Base-by-base conservation (phyloP, 1,140 invertebrate genomes). In the Pseudomyrmex cubaensis region DNA sequence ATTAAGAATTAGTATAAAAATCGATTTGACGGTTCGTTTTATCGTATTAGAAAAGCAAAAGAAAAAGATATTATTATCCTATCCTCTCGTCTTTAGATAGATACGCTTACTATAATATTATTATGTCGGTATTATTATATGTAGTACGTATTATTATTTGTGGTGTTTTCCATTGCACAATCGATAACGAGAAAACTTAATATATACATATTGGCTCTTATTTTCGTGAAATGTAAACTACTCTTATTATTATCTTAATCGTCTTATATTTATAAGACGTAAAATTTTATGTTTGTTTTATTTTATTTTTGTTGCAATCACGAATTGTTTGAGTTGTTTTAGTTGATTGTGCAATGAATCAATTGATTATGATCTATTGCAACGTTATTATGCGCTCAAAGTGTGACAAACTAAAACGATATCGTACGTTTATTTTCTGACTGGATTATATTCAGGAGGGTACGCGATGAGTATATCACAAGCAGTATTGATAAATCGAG, bases 401-500 rank as follows among this genome's bases (percentile, higher is more conserved):
- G 52, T 20, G 9, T 20, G 22, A 15, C 4, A 3, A 22, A 54
- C 46, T 22, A 22, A 2, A 67, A 46, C 20, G 9, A 12, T 44
- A 61, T n/a, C 35, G 85, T 85, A 86, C 86, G 12, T 91, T 85
- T 35, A 1, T 35, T 90, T 89, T 87, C 83, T 83, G 84, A 56
- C 75, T 52, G 25, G 57, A 82, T 76, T 82, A 63, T 80, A 63
- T 87, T 67, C 12, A 52, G 86, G 87, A 88, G 87, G 84, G 75
- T 87, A 87, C 63, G 52, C 89, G 86, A 63, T 91, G 85, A 91
- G 84, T 91, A 92, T 93, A 93, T 93, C 93, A 93, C 92, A 86
- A 94, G 91, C 93, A 94, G 93, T 94, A 94, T 94, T 94, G 91
- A 91, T 88, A 92, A 91, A 90, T 84, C 91, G 91, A 93, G 92